Base-by-base conservation (phyloP, 2,113 vertebrate species). In the Dasypus novemcinctus region DNA sequence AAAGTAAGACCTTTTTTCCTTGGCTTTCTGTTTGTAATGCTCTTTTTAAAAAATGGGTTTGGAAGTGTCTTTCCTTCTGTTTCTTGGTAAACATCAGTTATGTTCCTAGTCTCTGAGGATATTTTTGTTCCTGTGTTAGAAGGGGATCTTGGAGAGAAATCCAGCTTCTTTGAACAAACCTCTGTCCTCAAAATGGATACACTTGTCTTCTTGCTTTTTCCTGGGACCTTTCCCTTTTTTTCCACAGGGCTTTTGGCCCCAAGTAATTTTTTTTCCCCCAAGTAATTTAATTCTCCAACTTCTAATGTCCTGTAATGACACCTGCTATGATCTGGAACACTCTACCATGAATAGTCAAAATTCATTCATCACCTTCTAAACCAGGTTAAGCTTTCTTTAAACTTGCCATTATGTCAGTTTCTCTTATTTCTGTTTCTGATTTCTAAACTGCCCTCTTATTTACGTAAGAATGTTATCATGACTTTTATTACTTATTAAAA, bases 1-100 rank as follows among this genome's bases (percentile, higher is more conserved):
- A 98, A 99, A 99, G 99, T 99, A 98, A 98, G 99, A 87, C 74
- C 11, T 83, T 87, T 83, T 87, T 61, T 64, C 46, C 46, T 71
- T 83, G 33, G n/a, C 83, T 94, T 82, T 94, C 57, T 41, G 43
- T 86, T 94, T 91, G 85, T 69, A 31, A n/a, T 81, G 49, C n/a
- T 84, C 31, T 80, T 27, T 38, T 46, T 18, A 61, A 57, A n/a
- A 17, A 63, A 36, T 64, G 66, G 78, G 5, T 90, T 92, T 80
- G 79, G 43, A 80, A 33, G 38, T 74, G 10, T 64, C 54, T 84
- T 90, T 82, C 17, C 33, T 85, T 85, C 38, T 92, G 1, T 84
- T 86, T 91, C 33, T 41, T 78, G 69, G 52, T 95, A 71, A 63
- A 61, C 71, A 33, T 95, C 52, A 49, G 71, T 88, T 95, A 72